These are phyloP conservation scores for Megalops cyprinoides DNA, from an alignment of 2,797 vertebrate species.

Conservation along the genomic window DNA sequence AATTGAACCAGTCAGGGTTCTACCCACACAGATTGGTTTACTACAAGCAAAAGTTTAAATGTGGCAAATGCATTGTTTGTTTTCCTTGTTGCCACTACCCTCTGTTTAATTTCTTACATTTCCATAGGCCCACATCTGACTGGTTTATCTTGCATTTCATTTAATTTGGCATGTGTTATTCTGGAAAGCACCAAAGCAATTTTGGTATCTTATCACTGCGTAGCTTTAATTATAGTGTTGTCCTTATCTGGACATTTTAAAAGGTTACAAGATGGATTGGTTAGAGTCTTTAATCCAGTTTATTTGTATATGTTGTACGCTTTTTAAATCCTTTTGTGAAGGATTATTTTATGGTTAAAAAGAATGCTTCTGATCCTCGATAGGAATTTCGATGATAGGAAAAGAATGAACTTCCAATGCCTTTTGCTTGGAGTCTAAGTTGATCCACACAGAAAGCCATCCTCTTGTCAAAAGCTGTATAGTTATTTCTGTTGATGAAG, in stretches of 20 bases:
- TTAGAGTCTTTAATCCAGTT: constrained; percentile 58
- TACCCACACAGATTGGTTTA: not conserved
- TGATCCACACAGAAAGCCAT: constrained; percentile 48
- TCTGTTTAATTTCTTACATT: not conserved
- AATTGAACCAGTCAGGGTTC: not conserved
- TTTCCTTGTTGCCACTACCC: not conserved
- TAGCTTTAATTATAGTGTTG: constrained; percentile 25
- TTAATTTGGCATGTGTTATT: not conserved
- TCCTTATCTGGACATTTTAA: constrained; percentile 53
- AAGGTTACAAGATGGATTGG: constrained; percentile 48
- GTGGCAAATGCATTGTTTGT: constrained; percentile 39
- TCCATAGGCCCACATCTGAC: not conserved
- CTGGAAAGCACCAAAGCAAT: not conserved
- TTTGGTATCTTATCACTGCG: constrained; percentile 19
- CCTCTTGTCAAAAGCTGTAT: constrained; percentile 38
- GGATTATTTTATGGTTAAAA: constrained; percentile 67
- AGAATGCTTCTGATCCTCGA: constrained; percentile 49
- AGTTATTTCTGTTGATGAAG: constrained; percentile 54
- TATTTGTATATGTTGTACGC: constrained; percentile 62
- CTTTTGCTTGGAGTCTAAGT: constrained; percentile 48
- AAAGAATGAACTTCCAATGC: constrained; percentile 48
- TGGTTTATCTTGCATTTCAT: not conserved
- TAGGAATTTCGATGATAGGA: constrained; percentile 61
- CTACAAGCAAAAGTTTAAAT: constrained; percentile 40
- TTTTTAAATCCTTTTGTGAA: constrained; percentile 72